Conservation (phyloP, 2,113 vertebrate species). For the Galemys pyrenaicus region DNA sequence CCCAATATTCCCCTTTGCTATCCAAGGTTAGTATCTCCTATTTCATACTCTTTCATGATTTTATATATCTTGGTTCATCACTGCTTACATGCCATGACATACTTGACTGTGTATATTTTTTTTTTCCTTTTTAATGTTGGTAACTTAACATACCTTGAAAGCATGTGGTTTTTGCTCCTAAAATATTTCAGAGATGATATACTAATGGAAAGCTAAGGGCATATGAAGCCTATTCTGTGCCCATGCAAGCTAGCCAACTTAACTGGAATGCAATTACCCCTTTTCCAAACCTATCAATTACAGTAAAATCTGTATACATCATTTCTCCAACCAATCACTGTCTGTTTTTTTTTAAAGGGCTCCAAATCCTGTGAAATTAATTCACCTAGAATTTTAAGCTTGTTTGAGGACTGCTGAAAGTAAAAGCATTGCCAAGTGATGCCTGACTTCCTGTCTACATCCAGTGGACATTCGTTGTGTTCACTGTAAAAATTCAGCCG, state of each 20-base stretch:
- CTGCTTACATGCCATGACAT: background rate
- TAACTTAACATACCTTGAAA: slow-evolving; percentile 27
- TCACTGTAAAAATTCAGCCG: background rate
- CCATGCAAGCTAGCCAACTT: background rate
- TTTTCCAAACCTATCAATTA: slow-evolving; percentile 18
- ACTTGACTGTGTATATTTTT: background rate
- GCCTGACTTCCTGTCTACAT: background rate
- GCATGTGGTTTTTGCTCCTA: background rate
- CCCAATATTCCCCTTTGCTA: background rate
- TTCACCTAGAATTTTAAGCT: slow-evolving; percentile 13
- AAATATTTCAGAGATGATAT: slow-evolving; percentile 18
- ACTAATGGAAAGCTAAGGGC: background rate
- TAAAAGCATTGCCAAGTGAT: background rate
- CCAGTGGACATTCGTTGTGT: background rate
- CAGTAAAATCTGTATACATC: background rate
- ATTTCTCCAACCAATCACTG: slow-evolving; percentile 2
- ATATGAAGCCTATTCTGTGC: background rate
- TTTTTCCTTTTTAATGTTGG: slow-evolving; percentile 17
- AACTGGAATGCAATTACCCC: slow-evolving; percentile 18
- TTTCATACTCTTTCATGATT: background rate
- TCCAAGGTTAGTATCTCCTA: background rate
- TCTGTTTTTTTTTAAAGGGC: background rate
- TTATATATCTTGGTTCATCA: background rate
- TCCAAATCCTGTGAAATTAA: background rate
- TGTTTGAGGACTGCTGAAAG: background rate